These are phyloP conservation scores for Anniella stebbinsi DNA, from an alignment of 2,797 vertebrate species.

Conservation along the genomic window DNA sequence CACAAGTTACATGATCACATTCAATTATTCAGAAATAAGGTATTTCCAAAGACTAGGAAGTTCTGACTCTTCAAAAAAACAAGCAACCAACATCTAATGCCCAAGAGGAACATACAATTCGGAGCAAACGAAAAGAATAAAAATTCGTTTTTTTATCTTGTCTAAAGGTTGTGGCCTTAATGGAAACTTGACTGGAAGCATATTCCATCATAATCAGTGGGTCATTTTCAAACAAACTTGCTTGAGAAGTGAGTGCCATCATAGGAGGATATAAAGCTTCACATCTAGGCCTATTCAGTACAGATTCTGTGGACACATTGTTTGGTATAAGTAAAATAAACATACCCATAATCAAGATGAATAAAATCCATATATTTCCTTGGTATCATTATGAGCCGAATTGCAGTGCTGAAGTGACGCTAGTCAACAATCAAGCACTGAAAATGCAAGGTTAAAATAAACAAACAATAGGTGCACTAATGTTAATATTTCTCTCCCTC, in stretches of 20 bases:
- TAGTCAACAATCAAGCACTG: constrained; percentile 15
- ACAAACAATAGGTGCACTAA: neutral
- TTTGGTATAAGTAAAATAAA: neutral
- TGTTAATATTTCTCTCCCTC: constrained; percentile 29
- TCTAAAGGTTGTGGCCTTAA: neutral
- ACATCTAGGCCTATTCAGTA: neutral
- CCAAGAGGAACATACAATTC: neutral
- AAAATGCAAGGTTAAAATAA: constrained; percentile 15
- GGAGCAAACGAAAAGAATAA: neutral
- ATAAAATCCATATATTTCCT: neutral
- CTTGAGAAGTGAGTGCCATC: neutral
- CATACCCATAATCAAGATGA: neutral
- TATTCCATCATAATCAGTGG: neutral
- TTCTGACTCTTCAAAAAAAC: neutral
- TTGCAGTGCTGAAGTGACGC: neutral
- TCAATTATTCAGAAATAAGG: neutral
- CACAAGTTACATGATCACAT: neutral
- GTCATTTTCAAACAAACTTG: neutral
- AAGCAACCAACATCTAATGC: neutral
- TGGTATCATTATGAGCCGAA: neutral
- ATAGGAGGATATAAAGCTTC: neutral
- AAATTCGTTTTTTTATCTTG: neutral
- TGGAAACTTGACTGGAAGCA: neutral
- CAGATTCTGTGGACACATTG: neutral
- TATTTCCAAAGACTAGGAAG: neutral